Percentiles rank a stretch among this genome's conserved stretches.
These are phyloP conservation scores for Acanthosepion lycidas DNA, from an alignment of 2,888 invertebrate species.

Conservation along the genomic window DNA sequence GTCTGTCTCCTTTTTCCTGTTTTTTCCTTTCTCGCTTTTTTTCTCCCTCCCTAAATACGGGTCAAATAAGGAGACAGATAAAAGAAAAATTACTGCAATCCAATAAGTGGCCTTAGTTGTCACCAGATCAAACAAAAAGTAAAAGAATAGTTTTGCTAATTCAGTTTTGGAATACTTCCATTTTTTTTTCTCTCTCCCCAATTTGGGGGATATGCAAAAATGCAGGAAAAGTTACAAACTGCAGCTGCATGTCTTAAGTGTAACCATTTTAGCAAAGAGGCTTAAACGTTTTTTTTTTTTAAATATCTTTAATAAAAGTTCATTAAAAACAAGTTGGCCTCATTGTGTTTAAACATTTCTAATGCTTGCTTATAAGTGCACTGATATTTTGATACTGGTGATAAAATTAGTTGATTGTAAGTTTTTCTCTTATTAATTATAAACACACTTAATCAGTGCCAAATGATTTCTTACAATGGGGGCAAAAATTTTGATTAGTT, in stretches of 20 bases:
- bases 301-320: neutral
- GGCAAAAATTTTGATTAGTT: neutral
- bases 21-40: neutral
- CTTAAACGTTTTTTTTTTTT: neutral
- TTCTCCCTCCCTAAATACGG: neutral
- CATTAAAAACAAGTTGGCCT: too few relatives aligned
- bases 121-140: slow-evolving; percentile 10
- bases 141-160: neutral
- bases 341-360: too few relatives aligned
- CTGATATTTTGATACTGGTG: neutral
- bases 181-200: neutral
- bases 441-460: neutral
- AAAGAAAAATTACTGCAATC: neutral
- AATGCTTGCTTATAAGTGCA: neutral
- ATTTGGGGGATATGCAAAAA: neutral
- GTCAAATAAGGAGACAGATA: neutral
- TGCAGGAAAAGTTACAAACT: neutral
- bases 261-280: neutral
- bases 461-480: neutral
- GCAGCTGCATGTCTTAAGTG: neutral
- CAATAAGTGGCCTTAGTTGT: slow-evolving; percentile 33
- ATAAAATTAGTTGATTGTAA: slow-evolving; percentile 33
- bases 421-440: neutral
- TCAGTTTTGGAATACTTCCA: neutral
- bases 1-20: neutral